Base-by-base conservation (phyloP, 92 coral and sea anemone species). In the Phenganax stokvisi region DNA sequence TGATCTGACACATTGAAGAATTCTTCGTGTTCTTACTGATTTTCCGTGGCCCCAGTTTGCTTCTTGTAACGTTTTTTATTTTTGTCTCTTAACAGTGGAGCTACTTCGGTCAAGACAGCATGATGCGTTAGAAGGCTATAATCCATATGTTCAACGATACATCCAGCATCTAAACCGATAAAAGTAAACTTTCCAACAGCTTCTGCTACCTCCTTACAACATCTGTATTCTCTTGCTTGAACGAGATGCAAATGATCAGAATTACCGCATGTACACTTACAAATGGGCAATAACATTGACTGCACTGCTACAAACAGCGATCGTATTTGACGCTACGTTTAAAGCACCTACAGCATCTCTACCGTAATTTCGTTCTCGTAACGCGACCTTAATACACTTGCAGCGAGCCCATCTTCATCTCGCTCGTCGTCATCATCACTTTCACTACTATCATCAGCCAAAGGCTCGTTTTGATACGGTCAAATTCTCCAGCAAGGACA, bases 121-220 rank as follows among this genome's bases (percentile, higher is more conserved):
- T 5, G 57, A 51, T 72, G 57, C 57, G 27, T 72, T 72, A 72
- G 37, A 31, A 9, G 57, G 60, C 60, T 72, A 25, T 47, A 72
- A 28, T 72, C 57, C 20, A 16, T 28, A 31, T 47, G 77, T 12
- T 51, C 77, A 72, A 54, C 60, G 27, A 72, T 72, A 12, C 77
- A 72, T 54, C 77, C 58, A 72, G 77, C 27, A 51, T 72, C 58
- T 16, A 72, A 54, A n/a, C 77, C 9, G 57, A 51, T 54, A 12
- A 72, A 72, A 72, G 77, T 47, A 31, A 51, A 72, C 37, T 72
- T 72, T 25, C 57, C 77, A 47, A 72, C 60, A 25, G 77, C 77
- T 52, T 72, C 77, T 6, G 57, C 77, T 51, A 72, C 58, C 60
- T 72, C 77, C 51, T 72, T 72, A 17, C 77, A 72, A 52, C 77